Evolutionary conservation across 2,888 invertebrate species (phyloP), one percentile per base, ranked within the genome.

Genomic region (Xestia xanthographa): DNA sequence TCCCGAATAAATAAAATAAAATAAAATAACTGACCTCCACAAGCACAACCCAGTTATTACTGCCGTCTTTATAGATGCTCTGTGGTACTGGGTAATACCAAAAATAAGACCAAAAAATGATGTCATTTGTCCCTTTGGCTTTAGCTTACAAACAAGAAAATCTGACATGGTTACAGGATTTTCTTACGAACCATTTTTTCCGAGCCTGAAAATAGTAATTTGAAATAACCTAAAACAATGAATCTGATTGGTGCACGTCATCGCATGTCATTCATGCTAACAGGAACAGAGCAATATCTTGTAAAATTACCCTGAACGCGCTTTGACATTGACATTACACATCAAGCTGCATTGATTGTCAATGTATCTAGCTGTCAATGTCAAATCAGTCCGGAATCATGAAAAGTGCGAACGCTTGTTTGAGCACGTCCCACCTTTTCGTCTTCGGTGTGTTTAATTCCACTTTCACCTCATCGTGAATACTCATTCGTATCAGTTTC

Each of bases 381-480:
- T 86, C 82, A 86, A 84, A 79, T 82, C 83, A 83, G 85, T 83
- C 71, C 66, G 85, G 85, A 89, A 91, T 87, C 88, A 90, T 89
- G 90, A 87, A 86, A 90, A 90, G 89, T 90, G 91, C 79, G 89
- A 90, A 93, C 92, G 94, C 91, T 91, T 86, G 82, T 82, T 84
- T 84, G 79, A 83, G 91, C 92, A 93, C 92, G 93, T 94, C 89
- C 85, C 80, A 88, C 83, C 82, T 85, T 86, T 88, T 87, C 83
- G 77, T 85, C 78, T 89, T 87, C 85, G 80, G 84, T 84, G 72
- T 89, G 83, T 74, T 85, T 79, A 86, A 82, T 88, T 86, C 84
- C 74, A 92, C 94, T 94, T 94, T 94, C 93, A 91, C 93, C 90
- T 86, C 78, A 70, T 88, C 67, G 84, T 89, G 86, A 90, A 90